A percentile compares a stretch with the other conserved stretches of the same genome.
These are phyloP conservation scores for Dendroctonus ponderosae DNA, from an alignment of 1,140 invertebrate species.

Conservation along the genomic window DNA sequence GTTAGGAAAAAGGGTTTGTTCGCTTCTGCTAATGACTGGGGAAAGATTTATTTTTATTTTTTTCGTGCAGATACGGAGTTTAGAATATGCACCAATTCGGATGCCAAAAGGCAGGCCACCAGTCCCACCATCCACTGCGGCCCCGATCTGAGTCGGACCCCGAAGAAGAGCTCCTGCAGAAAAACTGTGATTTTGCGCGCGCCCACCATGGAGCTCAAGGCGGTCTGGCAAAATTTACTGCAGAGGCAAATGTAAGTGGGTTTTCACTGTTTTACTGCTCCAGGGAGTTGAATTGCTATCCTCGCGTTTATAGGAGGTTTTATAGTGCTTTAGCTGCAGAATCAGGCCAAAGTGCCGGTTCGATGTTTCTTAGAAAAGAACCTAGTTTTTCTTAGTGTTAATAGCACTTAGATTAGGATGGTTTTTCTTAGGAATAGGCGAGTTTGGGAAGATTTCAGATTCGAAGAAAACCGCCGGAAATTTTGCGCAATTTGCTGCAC, in stretches of 20 bases:
- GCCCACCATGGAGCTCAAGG: slow-evolving; percentile 78
- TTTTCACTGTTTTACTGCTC: slow-evolving; percentile 1
- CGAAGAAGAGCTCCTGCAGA: slow-evolving; percentile 61
- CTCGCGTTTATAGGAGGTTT: background rate
- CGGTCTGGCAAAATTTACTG: slow-evolving; percentile 85
- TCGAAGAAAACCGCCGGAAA: too few relatives aligned
- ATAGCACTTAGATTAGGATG: too few relatives aligned
- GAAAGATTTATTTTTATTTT: background rate
- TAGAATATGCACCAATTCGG: slow-evolving; percentile 62
- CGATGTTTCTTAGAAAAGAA: too few relatives aligned
- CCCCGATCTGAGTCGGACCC: slow-evolving; percentile 57
- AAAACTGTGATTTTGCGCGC: slow-evolving; percentile 72
- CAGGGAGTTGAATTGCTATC: background rate
- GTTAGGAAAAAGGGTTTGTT: slow-evolving; percentile 74
- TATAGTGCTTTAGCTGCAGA: background rate
- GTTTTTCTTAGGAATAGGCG: too few relatives aligned
- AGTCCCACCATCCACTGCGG: slow-evolving; percentile 68
- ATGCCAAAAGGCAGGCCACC: slow-evolving; percentile 53
- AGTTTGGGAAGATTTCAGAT: too few relatives aligned
- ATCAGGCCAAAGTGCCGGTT: background rate
- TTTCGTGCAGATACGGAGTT: slow-evolving; percentile 65
- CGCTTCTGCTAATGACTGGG: background rate
- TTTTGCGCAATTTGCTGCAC: too few relatives aligned
- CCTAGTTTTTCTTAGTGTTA: too few relatives aligned
- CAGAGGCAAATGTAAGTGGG: slow-evolving; percentile 78